Percentiles rank a stretch among this genome's conserved stretches.
Conservation (phyloP, 2,888 invertebrate species). For the Eurytoma adleriae region DNA sequence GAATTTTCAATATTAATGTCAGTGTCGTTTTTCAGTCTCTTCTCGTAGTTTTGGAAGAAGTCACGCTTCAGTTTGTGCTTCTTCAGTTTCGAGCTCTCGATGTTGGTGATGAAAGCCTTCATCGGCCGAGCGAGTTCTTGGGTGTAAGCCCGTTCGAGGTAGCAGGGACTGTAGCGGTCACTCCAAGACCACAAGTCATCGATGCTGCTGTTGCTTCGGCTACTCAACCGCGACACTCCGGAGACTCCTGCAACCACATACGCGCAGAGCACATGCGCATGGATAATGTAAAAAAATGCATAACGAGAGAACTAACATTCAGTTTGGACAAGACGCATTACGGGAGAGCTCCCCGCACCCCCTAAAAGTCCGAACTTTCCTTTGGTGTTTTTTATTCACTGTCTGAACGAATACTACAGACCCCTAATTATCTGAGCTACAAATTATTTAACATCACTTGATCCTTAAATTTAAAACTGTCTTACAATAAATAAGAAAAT, state of each 20-base stretch:
- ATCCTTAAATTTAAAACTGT: background rate
- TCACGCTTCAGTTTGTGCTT: slow-evolving; percentile 56
- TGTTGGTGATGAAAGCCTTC: slow-evolving; percentile 31
- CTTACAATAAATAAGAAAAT: background rate
- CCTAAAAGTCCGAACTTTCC: slow-evolving; percentile 14
- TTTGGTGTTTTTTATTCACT: background rate
- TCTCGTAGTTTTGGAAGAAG: slow-evolving; percentile 64
- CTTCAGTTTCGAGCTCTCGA: background rate
- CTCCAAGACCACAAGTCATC: slow-evolving; percentile 16
- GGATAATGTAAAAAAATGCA: slow-evolving; percentile 39
- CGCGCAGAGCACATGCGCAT: slow-evolving; percentile 44
- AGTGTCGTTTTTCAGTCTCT: slow-evolving; percentile 16
- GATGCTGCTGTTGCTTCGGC: slow-evolving; percentile 52
- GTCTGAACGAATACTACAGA: background rate
- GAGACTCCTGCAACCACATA: slow-evolving; percentile 56
- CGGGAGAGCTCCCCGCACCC: slow-evolving; percentile 50
- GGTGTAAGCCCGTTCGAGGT: slow-evolving; percentile 35
- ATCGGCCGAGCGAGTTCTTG: slow-evolving; percentile 44
- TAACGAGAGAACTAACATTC: slow-evolving; percentile 27
- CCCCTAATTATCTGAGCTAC: background rate
- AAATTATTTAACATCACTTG: background rate
- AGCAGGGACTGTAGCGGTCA: slow-evolving; percentile 17
- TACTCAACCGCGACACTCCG: slow-evolving; percentile 54
- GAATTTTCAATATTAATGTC: background rate
- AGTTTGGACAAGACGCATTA: slow-evolving; percentile 53